Percentiles rank a stretch among this genome's conserved stretches.
Conservation (phyloP, 2,797 vertebrate species). For the Apogon talboti region DNA sequence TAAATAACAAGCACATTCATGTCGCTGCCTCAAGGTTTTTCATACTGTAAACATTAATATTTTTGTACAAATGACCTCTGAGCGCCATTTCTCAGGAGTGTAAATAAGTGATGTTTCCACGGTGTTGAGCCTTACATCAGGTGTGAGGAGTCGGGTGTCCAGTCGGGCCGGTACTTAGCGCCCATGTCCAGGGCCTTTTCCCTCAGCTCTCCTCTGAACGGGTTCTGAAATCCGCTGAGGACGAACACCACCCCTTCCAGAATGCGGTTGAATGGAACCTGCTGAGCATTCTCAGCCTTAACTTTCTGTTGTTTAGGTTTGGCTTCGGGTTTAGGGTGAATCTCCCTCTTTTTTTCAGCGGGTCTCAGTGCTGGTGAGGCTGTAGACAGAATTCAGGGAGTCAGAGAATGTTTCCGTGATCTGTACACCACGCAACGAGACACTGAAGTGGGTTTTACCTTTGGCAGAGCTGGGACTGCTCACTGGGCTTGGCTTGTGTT, state of each 20-base stretch:
- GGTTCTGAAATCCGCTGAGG: constrained; percentile 94
- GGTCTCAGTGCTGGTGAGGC: constrained; percentile 66
- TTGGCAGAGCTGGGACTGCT: constrained; percentile 76
- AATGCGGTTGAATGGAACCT: constrained; percentile 78
- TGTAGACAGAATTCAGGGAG: constrained; percentile 17
- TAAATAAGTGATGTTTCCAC: neutral
- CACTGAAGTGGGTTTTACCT: constrained; percentile 61
- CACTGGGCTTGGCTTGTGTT: constrained; percentile 73
- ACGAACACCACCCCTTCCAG: constrained; percentile 91
- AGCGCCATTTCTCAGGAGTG: too few species aligned
- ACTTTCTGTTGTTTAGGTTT: constrained; percentile 62
- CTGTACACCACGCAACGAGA: neutral
- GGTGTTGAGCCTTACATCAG: constrained; percentile 86
- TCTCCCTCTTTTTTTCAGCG: constrained; percentile 70
- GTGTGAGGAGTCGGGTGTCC: constrained; percentile 90
- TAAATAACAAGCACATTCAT: too few species aligned
- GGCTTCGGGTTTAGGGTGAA: constrained; percentile 54
- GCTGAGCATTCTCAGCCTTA: constrained; percentile 49
- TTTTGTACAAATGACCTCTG: too few species aligned
- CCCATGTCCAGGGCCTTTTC: constrained; percentile 93
- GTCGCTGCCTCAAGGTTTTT: too few species aligned
- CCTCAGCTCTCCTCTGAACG: constrained; percentile 89
- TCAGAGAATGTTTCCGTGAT: neutral
- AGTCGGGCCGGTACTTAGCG: constrained; percentile 90
- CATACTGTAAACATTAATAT: too few species aligned